Percentiles rank a stretch among this genome's conserved stretches.
Evolutionary conservation across 1,140 invertebrate species (phyloP).

Genomic region (Penaeus vannamei): DNA sequence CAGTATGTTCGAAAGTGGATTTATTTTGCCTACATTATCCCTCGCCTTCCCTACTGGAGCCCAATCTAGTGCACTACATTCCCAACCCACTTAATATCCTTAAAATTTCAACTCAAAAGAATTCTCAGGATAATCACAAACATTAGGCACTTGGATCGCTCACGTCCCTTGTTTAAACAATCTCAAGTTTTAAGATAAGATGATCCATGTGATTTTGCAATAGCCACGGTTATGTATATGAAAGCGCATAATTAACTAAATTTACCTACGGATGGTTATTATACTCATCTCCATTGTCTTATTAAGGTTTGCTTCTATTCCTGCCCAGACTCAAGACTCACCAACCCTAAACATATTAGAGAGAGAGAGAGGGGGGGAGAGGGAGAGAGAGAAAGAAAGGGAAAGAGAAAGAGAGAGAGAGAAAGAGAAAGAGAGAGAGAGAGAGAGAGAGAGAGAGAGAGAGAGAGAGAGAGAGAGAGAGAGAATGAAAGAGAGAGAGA

Average conservation of each 20-base stretch:
- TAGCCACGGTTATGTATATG: slow-evolving; percentile 12
- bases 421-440: too few relatives aligned
- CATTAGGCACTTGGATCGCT: neutral
- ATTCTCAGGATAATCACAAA: slow-evolving; percentile 13
- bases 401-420: too few relatives aligned
- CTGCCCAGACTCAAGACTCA: neutral
- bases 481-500: too few relatives aligned
- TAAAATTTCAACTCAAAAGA: slow-evolving; percentile 4
- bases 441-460: too few relatives aligned
- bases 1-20: neutral
- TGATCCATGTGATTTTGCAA: neutral
- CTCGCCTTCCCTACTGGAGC: neutral
- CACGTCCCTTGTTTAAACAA: neutral
- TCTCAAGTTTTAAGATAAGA: neutral
- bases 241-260: slow-evolving; percentile 1
- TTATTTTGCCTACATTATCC: neutral
- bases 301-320: neutral
- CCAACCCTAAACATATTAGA: too few relatives aligned
- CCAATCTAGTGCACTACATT: slow-evolving; percentile 1
- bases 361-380: too few relatives aligned
- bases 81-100: neutral
- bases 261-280: neutral
- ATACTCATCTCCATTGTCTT: neutral
- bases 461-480: too few relatives aligned
- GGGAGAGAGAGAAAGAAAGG: too few relatives aligned